Evolutionary conservation across 2,888 invertebrate genomes (phyloP).

Genomic region (Cetonia aurata): DNA sequence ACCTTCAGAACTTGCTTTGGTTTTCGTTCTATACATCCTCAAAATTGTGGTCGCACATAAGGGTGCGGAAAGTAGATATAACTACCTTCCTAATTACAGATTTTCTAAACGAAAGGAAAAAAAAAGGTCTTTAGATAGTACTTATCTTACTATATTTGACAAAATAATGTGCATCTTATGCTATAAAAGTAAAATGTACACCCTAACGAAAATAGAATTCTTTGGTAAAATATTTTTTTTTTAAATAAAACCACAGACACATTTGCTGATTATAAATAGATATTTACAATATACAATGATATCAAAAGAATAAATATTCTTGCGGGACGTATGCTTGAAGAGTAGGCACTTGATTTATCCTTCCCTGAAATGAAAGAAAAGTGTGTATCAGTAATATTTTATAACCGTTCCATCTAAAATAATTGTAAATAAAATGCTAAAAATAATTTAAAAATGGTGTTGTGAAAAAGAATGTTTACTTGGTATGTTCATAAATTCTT

Average conservation of each 20-base stretch:
- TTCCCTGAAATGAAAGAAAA: slow-evolving; percentile 42
- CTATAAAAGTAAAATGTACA: slow-evolving; percentile 32
- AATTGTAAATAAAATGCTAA: no score
- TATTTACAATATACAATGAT: slow-evolving; percentile 45
- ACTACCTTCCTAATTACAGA: no score
- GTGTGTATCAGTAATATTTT: no score
- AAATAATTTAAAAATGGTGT: not conserved
- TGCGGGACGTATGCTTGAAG: slow-evolving; percentile 7
- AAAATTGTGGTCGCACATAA: no score
- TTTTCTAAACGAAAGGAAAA: not conserved
- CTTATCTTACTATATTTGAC: not conserved
- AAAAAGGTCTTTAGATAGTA: not conserved
- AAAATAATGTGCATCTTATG: slow-evolving; percentile 23
- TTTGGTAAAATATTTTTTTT: slow-evolving; percentile 24
- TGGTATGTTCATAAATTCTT: no score
- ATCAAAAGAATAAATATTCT: slow-evolving; percentile 20
- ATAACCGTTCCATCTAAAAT: no score
- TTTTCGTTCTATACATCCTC: no score
- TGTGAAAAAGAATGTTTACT: no score
- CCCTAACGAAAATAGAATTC: slow-evolving; percentile 38
- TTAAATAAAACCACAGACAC: slow-evolving; percentile 33
- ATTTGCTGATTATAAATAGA: slow-evolving; percentile 37
- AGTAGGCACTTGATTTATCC: slow-evolving; percentile 41
- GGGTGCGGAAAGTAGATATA: no score
- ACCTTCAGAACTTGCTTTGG: no score